These are phyloP conservation scores for Agelastica alni DNA, from an alignment of 2,888 invertebrate species.

Conservation along the genomic window DNA sequence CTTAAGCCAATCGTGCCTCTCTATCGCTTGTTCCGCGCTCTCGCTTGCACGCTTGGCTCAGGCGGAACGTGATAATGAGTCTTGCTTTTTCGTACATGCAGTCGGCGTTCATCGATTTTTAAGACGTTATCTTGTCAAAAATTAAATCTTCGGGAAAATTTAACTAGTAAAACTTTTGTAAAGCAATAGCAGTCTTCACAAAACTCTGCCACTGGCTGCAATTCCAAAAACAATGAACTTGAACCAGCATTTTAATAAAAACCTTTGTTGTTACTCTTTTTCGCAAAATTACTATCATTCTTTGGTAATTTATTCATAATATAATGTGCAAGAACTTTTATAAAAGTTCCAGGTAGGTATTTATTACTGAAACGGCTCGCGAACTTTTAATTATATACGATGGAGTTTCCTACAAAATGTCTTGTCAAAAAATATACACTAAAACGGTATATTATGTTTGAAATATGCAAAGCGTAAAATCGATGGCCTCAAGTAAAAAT, in stretches of 20 bases:
- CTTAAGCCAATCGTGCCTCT: too few relatives aligned
- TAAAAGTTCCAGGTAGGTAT: conserved; percentile 34
- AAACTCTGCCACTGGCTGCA: not conserved
- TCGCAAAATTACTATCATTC: conserved; percentile 37
- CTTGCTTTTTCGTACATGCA: too few relatives aligned
- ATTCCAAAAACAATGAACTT: conserved; percentile 18
- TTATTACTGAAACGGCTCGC: conserved; percentile 29
- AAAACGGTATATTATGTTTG: conserved; percentile 40
- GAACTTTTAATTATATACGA: conserved; percentile 42
- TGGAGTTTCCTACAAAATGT: conserved; percentile 34
- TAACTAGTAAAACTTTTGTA: too few relatives aligned
- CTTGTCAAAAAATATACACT: conserved; percentile 40
- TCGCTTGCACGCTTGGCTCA: too few relatives aligned
- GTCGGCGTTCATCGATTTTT: too few relatives aligned
- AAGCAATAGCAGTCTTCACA: too few relatives aligned
- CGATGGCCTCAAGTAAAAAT: conserved; percentile 40
- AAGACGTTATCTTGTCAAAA: too few relatives aligned
- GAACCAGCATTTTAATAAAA: conserved; percentile 20
- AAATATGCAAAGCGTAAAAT: conserved; percentile 43
- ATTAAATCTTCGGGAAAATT: too few relatives aligned
- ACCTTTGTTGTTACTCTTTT: conserved; percentile 28
- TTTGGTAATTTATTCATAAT: conserved; percentile 36
- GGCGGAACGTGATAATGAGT: too few relatives aligned
- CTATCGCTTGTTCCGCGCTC: too few relatives aligned
- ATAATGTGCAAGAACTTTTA: conserved; percentile 31